Evolutionary conservation across 2,888 invertebrate genomes (phyloP), one percentile per base, ranked within the genome.

Genomic region (Barypeithes pellucidus): DNA sequence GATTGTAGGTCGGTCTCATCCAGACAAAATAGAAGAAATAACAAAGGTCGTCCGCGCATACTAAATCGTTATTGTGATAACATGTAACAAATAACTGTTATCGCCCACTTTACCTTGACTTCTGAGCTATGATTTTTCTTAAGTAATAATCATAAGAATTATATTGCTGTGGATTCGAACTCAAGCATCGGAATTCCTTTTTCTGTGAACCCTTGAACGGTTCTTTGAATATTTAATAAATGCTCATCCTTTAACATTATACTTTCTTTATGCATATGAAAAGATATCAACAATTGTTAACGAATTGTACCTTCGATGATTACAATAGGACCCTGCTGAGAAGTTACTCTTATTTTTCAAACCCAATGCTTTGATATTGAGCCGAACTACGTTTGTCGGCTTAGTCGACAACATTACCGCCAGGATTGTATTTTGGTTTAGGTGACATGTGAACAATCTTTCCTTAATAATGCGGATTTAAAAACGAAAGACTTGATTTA

Each of bases 401-500:
- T 18, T 41, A 29, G 33, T 50, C 61, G 43, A 18, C 61, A 65
- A 66, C 62, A 41, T 33, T 47, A 59, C 65, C 71, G 71, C 71
- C 70, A 57, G 39, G 67, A 62, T 67, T 66, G 63, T 74, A 71
- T 74, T 74, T 74, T 74, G 74, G 71, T 45, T 71, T 50, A 67
- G 67, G 67, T 74, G 74, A 74, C 74, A 74, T 39, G n/a, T 18
- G 20, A 33, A 73, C 73, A 73, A 73, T 68, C 54, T 57, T 59
- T 71, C 61, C 54, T 60, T 70, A 39, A 73, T 70, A 73, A 70
- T 73, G 54, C 66, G 66, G 61, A 69, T 65, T 69, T 70, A 43
- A 69, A 29, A 69, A 47, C 14, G 66, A 73, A 73, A 73, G 66
- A 69, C 73, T 73, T 73, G 73, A 73, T 73, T 73, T 73, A 73